Conservation (phyloP, 1,140 invertebrate genomes). For the Drosophila simulans region DNA sequence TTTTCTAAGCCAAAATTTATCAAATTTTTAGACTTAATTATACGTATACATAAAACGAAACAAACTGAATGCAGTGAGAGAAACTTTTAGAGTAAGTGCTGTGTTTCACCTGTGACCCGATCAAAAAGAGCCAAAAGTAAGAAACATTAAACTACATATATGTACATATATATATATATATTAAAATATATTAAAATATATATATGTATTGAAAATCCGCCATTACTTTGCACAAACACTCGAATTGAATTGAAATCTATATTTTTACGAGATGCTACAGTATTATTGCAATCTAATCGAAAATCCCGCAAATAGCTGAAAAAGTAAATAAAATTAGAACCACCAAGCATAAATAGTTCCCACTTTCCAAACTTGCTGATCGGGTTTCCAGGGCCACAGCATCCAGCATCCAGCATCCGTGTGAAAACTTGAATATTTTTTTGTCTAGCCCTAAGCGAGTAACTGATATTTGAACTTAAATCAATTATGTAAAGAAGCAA, state of each 20-base stretch:
- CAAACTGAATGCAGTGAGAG: conserved; percentile 30
- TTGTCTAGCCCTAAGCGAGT: conserved; percentile 54
- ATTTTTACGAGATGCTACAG: background rate
- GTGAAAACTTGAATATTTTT: conserved; percentile 65
- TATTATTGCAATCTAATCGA: background rate
- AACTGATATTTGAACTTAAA: conserved; percentile 54
- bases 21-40: conserved; percentile 71
- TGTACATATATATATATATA: too few relatives aligned
- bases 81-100: conserved; percentile 22
- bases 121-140: conserved; percentile 19
- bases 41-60: conserved; percentile 32
- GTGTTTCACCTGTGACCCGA: conserved; percentile 23
- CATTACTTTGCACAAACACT: background rate
- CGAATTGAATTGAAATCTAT: background rate
- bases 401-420: conserved; percentile 48
- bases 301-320: background rate
- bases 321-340: background rate
- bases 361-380: conserved; percentile 47
- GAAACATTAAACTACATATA: too few relatives aligned
- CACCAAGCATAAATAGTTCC: background rate
- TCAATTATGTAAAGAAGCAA: conserved; percentile 59
- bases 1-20: conserved; percentile 83
- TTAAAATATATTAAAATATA: too few relatives aligned
- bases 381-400: conserved; percentile 27
- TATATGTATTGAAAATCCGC: background rate